Base-by-base conservation (phyloP, 2,888 invertebrate genomes). In the Trichogramma dendrolimi region DNA sequence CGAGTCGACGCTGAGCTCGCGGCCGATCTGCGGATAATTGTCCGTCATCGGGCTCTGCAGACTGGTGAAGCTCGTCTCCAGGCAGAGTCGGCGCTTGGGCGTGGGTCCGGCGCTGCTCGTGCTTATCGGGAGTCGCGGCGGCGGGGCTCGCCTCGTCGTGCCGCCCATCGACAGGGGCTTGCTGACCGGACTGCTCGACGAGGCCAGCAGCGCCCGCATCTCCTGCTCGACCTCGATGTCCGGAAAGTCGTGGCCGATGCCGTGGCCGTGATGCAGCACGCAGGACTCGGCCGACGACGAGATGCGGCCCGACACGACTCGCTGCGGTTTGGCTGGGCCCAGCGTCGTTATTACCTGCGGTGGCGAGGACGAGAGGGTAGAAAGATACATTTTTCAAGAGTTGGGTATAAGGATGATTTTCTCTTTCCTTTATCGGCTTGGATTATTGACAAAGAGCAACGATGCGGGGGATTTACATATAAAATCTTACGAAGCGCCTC, bases 281-380 rank as follows among this genome's bases (percentile, higher is more conserved):
- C 73, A 71, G 39, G 73, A 75, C 44, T 71, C 71, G 67, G 74
- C 75, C 46, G 72, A 72, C 43, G 75, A 73, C 43, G 76, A 76
- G 41, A 71, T 67, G 7, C 73, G 73, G 55, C 73, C 74, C 60
- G 75, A 74, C 41, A 80, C 78, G 52, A 80, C 73, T 53, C 89
- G 83, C 75, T 88, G 88, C 8, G 91, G 91, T 78, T 91, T 92
- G 65, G 87, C 85, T 67, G 91, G 91, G 55, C 91, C 91, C 76
- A 88, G 84, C 71, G 89, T 86, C 67, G 87, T 87, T 86, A 89
- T 84, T 86, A 89, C 89, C 89, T 89, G 77, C 64, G 68, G 40
- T 41, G 8, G 27, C 27, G 27, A 27, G 27, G 27, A 27, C 3
- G 27, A 27, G 27, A 27, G 27, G 27, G 27, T 27, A 27, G 27